These are phyloP conservation scores for Xenopus laevis DNA, from an alignment of 2,113 vertebrate species.

Conservation along the genomic window DNA sequence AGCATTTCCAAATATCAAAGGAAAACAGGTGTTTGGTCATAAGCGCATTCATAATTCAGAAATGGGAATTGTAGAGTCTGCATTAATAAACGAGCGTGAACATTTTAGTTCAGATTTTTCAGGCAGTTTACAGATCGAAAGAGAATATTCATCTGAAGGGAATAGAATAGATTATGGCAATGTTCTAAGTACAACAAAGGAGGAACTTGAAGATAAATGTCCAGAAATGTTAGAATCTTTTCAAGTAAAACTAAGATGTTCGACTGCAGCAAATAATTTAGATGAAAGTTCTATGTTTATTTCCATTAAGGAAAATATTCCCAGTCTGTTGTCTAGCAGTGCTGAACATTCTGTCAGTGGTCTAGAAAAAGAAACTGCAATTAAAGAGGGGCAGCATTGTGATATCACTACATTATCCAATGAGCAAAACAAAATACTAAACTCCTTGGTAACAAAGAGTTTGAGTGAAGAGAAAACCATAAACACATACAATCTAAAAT, in stretches of 20 bases:
- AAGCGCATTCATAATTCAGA: not conserved
- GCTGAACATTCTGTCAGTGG: not conserved
- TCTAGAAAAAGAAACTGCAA: not conserved
- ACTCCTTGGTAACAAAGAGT: slow-evolving; percentile 25
- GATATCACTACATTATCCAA: not conserved
- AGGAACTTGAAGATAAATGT: not conserved
- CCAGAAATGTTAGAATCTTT: not conserved
- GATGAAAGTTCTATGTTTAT: not conserved
- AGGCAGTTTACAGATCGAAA: no score
- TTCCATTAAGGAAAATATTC: not conserved
- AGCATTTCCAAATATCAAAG: no score
- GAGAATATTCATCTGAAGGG: no score
- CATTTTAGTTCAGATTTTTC: no score
- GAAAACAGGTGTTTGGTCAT: no score
- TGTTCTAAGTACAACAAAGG: no score
- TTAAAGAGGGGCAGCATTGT: not conserved
- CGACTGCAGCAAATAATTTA: not conserved
- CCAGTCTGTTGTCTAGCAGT: not conserved
- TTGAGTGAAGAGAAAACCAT: slow-evolving; percentile 33
- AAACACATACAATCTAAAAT: slow-evolving; percentile 16
- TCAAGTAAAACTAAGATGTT: not conserved
- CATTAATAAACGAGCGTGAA: no score
- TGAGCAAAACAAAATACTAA: slow-evolving; percentile 7
- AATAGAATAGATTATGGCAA: no score
- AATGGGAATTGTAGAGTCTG: no score